These are phyloP conservation scores for Urophycis tenuis DNA, from an alignment of 2,797 vertebrate species.

Conservation along the genomic window DNA sequence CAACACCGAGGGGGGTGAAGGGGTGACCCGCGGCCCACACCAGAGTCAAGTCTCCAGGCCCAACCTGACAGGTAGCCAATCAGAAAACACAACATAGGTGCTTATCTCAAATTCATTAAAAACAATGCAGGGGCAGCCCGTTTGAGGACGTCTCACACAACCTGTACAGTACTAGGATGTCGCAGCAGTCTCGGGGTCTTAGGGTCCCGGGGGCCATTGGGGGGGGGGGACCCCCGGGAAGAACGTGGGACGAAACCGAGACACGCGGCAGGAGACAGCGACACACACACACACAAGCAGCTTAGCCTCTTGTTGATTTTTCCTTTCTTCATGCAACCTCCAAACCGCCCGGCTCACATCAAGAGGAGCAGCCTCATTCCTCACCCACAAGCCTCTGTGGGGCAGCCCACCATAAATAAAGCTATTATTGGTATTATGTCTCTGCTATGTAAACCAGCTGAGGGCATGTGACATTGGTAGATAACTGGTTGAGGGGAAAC, in stretches of 20 bases:
- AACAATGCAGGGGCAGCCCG: background rate
- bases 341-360: conserved; percentile 26
- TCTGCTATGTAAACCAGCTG: background rate
- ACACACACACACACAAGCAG: background rate
- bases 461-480: conserved; percentile 12
- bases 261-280: background rate
- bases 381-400: background rate
- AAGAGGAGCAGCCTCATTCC: conserved; percentile 22
- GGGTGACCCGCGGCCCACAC: background rate
- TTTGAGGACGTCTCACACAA: background rate
- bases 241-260: background rate
- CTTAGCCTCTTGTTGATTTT: conserved; percentile 4
- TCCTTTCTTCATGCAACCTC: conserved; percentile 1
- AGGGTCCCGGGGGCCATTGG: background rate
- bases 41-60: conserved; percentile 6
- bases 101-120: conserved; percentile 16
- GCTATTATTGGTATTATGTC: background rate
- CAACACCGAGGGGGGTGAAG: conserved; percentile 13
- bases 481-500: background rate
- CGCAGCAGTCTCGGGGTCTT: too few relatives aligned
- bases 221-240: too few relatives aligned
- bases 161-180: background rate
- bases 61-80: conserved; percentile 51
- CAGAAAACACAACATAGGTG: conserved; percentile 46
- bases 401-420: background rate